These are phyloP conservation scores for Indicator maculatus DNA, from an alignment of 2,113 vertebrate species.

Conservation along the genomic window DNA sequence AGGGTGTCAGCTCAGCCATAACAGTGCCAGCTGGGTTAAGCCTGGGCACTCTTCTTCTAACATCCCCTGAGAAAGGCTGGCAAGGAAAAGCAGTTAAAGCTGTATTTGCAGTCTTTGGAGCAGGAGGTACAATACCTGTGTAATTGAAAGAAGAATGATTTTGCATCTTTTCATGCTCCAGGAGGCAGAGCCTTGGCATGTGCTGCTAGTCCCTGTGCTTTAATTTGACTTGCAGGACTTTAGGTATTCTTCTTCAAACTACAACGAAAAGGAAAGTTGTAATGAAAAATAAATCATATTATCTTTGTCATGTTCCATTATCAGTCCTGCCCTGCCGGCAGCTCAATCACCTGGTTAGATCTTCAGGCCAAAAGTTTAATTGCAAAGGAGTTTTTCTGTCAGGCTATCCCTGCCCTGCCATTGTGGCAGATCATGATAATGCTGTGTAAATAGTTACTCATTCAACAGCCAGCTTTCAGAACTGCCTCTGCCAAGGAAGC, in stretches of 20 bases:
- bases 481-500: neutral
- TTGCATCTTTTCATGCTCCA: neutral
- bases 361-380: neutral
- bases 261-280: neutral
- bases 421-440: neutral
- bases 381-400: neutral
- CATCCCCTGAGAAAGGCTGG: accelerated
- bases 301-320: neutral
- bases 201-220: neutral
- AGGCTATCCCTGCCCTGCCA: neutral
- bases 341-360: neutral
- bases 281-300: neutral
- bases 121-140: neutral
- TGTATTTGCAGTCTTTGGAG: neutral
- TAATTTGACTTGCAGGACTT: neutral
- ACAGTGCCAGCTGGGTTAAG: neutral
- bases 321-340: neutral
- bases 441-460: neutral
- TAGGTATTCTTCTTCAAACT: neutral
- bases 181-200: neutral
- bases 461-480: neutral
- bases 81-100: neutral
- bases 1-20: accelerated
- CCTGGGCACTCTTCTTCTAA: neutral
- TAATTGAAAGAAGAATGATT: neutral